These are phyloP conservation scores for Phrynocephalus versicolor DNA, from an alignment of 2,113 vertebrate species.

Conservation along the genomic window DNA sequence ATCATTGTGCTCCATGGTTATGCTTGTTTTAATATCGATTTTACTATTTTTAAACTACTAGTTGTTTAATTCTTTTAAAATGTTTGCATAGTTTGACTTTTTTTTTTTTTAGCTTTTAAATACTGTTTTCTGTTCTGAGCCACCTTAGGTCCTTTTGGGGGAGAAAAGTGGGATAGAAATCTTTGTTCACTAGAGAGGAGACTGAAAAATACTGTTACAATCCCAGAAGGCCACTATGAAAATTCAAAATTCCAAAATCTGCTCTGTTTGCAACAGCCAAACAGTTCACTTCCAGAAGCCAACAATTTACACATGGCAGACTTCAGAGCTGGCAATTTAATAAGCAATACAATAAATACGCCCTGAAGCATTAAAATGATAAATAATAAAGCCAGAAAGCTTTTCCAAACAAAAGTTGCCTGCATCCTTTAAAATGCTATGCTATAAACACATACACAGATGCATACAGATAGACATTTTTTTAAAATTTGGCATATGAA, in stretches of 20 bases:
- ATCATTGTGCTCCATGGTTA: no score
- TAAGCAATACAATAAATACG: neutral
- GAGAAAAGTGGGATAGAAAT: no score
- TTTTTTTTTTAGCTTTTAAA: no score
- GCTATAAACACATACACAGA: neutral
- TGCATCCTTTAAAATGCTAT: constrained; percentile 25
- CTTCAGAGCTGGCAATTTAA: neutral
- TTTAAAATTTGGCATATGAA: constrained; percentile 19
- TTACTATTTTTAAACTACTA: no score
- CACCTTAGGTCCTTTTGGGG: no score
- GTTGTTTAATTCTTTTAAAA: no score
- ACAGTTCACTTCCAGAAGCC: neutral
- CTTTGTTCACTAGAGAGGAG: neutral
- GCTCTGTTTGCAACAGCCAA: fast-evolving
- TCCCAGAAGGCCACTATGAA: neutral
- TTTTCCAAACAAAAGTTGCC: constrained; percentile 38
- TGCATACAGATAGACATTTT: neutral
- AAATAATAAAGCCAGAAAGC: constrained; percentile 19
- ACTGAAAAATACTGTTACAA: no score
- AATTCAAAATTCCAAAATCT: neutral
- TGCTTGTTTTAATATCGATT: no score
- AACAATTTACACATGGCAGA: constrained; percentile 16
- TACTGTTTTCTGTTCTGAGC: no score
- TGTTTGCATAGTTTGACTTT: no score
- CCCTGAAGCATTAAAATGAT: neutral